Evolutionary conservation across 2,888 invertebrate genomes (phyloP).

Genomic region (Carabus problematicus): DNA sequence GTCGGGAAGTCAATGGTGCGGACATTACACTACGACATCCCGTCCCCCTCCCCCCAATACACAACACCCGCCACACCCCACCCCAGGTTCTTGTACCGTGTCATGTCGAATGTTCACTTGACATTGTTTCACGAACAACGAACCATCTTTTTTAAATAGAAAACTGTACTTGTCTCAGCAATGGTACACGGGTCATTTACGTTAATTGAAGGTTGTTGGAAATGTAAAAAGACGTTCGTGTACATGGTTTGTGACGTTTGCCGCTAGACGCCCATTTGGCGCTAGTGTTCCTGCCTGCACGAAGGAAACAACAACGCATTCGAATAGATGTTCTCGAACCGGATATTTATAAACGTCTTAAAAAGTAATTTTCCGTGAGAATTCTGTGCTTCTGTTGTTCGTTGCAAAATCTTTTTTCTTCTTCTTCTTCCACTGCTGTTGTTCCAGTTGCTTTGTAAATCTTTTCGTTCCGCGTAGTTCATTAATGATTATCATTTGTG

Average conservation of each 20-base stretch:
- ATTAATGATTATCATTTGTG: no score
- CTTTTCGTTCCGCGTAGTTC: no score
- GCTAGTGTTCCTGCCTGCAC: background rate
- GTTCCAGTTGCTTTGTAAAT: no score
- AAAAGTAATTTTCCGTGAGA: slow-evolving; percentile 18
- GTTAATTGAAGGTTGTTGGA: slow-evolving; percentile 31
- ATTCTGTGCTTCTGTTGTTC: slow-evolving; percentile 10
- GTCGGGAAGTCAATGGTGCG: no score
- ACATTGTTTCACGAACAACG: slow-evolving; percentile 20
- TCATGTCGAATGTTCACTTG: background rate
- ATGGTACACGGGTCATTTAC: slow-evolving; percentile 35
- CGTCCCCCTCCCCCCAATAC: background rate
- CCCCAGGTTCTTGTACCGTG: background rate
- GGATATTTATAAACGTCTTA: slow-evolving; percentile 19
- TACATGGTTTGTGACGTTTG: slow-evolving; percentile 6
- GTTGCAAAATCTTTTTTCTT: background rate
- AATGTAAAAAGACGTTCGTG: slow-evolving; percentile 16
- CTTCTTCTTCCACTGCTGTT: background rate
- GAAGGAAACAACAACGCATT: slow-evolving; percentile 9
- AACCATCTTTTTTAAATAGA: slow-evolving; percentile 25
- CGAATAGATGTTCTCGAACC: no score
- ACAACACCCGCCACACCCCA: background rate
- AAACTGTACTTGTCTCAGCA: slow-evolving; percentile 26
- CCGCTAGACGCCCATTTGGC: no score
- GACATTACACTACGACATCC: no score